Evolutionary conservation across 2,113 vertebrate genomes (phyloP).

Genomic region (Anguilla japonica): DNA sequence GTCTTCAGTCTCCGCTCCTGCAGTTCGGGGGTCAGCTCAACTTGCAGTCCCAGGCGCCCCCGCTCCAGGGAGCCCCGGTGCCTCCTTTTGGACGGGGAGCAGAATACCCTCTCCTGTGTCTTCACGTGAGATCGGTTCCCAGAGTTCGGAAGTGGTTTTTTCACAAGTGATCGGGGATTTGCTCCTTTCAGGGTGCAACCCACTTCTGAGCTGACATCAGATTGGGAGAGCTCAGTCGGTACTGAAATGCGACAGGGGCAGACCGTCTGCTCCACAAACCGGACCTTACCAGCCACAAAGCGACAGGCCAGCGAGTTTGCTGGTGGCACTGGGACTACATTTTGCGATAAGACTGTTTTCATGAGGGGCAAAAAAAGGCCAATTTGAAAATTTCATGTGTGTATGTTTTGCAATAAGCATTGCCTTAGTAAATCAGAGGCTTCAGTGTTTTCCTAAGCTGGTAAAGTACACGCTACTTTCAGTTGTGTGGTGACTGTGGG

Average conservation of each 20-base stretch:
- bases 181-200: constrained; percentile 65
- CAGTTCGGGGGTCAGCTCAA: constrained; percentile 20
- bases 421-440: no score
- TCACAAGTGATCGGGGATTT: constrained; percentile 59
- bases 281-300: constrained; percentile 27
- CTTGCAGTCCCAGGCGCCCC: neutral
- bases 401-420: no score
- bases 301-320: neutral
- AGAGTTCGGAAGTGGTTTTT: neutral
- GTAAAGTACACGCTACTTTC: neutral
- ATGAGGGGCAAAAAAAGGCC: no score
- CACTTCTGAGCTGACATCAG: constrained; percentile 56
- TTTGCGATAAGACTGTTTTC: no score
- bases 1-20: neutral
- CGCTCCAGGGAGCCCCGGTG: constrained; percentile 7
- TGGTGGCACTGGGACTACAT: no score
- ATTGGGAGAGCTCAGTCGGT: constrained; percentile 36
- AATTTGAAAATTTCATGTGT: no score
- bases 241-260: constrained; percentile 46
- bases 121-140: constrained; percentile 60
- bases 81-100: constrained; percentile 21
- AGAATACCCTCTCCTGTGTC: neutral
- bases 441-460: neutral
- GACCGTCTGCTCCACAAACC: constrained; percentile 41
- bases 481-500: no score